phyloP scores from a whole-genome alignment of 64 coral and sea anemone genomes.

The Montipora foliosa region DNA sequence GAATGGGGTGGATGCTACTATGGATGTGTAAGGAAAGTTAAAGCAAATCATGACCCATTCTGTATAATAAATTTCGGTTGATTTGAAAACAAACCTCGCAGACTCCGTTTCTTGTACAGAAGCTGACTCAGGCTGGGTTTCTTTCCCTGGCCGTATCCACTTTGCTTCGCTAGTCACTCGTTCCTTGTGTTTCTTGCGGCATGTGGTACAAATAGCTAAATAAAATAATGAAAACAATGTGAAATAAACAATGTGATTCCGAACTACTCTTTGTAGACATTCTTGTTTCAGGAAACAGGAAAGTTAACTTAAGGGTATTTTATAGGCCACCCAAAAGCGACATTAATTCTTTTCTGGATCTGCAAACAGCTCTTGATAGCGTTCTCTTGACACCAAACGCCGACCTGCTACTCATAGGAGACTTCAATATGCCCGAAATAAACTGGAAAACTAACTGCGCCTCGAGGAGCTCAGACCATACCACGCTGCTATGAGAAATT shows the following conservation, averaged over 20 bases:
- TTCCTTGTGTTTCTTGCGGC: too few relatives aligned
- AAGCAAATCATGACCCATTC: too few relatives aligned
- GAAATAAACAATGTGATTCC: constrained; percentile 2
- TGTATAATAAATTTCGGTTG: too few relatives aligned
- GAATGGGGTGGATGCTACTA: too few relatives aligned
- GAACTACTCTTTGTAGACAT: constrained; percentile 61
- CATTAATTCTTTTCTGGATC: background rate
- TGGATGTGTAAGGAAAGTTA: too few relatives aligned
- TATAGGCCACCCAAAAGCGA: constrained; percentile 49
- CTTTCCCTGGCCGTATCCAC: too few relatives aligned
- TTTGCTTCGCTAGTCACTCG: too few relatives aligned
- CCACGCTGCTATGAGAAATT: constrained; percentile 13
- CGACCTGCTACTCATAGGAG: background rate
- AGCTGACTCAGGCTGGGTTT: too few relatives aligned
- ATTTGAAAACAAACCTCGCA: too few relatives aligned
- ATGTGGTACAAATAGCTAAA: too few relatives aligned
- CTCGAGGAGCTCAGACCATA: background rate
- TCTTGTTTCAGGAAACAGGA: background rate
- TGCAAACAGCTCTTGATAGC: background rate
- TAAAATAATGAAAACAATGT: too few relatives aligned
- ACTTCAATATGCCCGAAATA: constrained; percentile 9
- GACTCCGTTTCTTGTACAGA: too few relatives aligned
- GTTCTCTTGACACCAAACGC: background rate
- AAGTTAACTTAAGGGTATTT: constrained; percentile 59
- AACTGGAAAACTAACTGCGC: background rate